Conservation (phyloP, 2,888 invertebrate genomes). For the Chrysomela aeneicollis region DNA sequence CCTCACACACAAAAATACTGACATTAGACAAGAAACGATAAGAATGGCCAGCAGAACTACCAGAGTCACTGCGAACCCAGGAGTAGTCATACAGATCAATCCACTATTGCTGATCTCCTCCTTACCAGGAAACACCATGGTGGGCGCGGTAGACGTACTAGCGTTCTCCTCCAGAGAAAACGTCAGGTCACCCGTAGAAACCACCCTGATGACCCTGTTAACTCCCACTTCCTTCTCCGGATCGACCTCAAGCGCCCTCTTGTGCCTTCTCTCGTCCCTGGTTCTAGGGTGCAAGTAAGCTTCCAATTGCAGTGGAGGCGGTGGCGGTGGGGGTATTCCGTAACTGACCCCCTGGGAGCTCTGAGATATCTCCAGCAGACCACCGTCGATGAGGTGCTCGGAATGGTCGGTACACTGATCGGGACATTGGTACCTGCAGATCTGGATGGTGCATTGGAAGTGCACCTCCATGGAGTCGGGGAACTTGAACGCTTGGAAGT, state of each 20-base stretch:
- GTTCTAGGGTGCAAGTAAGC: slow-evolving; percentile 73
- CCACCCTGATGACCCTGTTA: slow-evolving; percentile 85
- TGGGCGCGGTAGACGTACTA: slow-evolving; percentile 67
- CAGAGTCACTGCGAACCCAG: slow-evolving; percentile 89
- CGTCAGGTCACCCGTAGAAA: slow-evolving; percentile 89
- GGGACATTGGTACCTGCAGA: slow-evolving; percentile 91
- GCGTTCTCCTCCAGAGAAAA: slow-evolving; percentile 79
- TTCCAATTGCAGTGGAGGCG: slow-evolving; percentile 68
- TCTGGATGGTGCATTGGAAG: slow-evolving; percentile 94
- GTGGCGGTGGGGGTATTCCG: slow-evolving; percentile 73
- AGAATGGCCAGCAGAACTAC: slow-evolving; percentile 84
- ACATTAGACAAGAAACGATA: slow-evolving; percentile 84
- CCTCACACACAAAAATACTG: slow-evolving; percentile 84
- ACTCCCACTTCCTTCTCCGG: slow-evolving; percentile 87
- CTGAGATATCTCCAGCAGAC: slow-evolving; percentile 68
- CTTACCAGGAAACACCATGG: slow-evolving; percentile 76
- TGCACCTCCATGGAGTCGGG: slow-evolving; percentile 97
- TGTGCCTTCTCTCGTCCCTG: slow-evolving; percentile 76
- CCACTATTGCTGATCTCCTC: slow-evolving; percentile 64
- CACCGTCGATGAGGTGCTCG: slow-evolving; percentile 49
- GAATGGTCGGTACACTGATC: slow-evolving; percentile 78
- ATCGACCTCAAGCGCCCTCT: slow-evolving; percentile 64
- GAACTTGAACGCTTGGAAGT: slow-evolving; percentile 95
- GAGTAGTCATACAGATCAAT: slow-evolving; percentile 92
- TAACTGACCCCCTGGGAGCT: slow-evolving; percentile 67